Percentiles rank a stretch among this genome's conserved stretches.
These are phyloP conservation scores for Prunella himalayana DNA, from an alignment of 2,113 vertebrate species.

Conservation along the genomic window DNA sequence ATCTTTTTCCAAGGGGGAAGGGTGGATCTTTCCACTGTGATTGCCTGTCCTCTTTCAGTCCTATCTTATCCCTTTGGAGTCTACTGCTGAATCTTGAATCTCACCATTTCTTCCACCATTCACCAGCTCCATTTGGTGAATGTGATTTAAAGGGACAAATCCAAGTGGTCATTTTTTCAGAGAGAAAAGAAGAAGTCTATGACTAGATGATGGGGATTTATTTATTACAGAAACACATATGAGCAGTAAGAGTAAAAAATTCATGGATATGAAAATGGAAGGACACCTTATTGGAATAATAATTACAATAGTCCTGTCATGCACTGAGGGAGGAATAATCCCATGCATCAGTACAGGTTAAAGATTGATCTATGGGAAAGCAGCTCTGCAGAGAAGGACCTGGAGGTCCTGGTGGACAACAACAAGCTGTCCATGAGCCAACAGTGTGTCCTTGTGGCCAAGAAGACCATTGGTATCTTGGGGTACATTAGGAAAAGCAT, in stretches of 20 bases:
- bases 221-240: not conserved
- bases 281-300: not conserved
- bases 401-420: not conserved
- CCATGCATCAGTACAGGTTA: not conserved
- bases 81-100: not conserved
- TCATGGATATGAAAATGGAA: not conserved
- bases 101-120: not conserved
- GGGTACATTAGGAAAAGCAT: not conserved
- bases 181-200: not conserved
- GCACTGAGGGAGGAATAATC: not conserved
- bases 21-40: not conserved
- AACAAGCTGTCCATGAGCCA: not conserved
- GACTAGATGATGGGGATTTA: not conserved
- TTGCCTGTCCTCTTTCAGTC: not conserved
- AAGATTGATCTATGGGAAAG: not conserved
- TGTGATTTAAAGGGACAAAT: not conserved
- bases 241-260: not conserved
- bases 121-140: not conserved
- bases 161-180: not conserved
- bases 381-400: not conserved
- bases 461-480: not conserved
- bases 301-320: not conserved
- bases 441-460: not conserved
- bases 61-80: not conserved
- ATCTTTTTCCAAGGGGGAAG: not conserved